These are phyloP conservation scores for Odontomyia ornata DNA, from an alignment of 2,888 invertebrate species.

Conservation along the genomic window DNA sequence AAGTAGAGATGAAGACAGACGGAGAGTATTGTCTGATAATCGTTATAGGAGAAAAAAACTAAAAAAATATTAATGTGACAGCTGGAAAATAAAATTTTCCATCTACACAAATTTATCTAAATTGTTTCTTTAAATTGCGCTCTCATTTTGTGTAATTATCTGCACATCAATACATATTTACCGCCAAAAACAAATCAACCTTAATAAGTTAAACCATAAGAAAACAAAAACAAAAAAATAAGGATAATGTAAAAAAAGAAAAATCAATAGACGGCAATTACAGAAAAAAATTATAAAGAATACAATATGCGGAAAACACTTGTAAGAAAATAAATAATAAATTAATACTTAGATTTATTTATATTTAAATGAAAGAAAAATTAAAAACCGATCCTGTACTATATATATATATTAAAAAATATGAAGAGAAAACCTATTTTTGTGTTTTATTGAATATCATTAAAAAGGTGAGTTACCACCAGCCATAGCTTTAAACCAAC, in stretches of 20 bases:
- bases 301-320: constrained; percentile 18
- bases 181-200: constrained; percentile 14
- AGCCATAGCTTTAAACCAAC: no score
- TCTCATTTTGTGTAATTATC: constrained; percentile 18
- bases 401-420: constrained; percentile 37
- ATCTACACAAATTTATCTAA: neutral
- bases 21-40: no score
- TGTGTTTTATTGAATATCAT: no score
- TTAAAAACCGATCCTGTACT: constrained; percentile 40
- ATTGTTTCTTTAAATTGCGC: neutral
- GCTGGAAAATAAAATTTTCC: constrained; percentile 36
- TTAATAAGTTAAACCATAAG: neutral
- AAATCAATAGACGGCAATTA: constrained; percentile 14
- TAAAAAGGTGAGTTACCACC: no score
- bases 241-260: neutral
- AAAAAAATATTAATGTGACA: neutral
- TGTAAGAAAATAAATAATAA: constrained; percentile 33
- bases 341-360: constrained; percentile 47
- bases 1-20: neutral
- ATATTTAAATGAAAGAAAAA: constrained; percentile 47
- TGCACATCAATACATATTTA: neutral
- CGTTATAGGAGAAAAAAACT: neutral
- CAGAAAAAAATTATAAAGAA: constrained; percentile 7
- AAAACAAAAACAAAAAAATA: neutral
- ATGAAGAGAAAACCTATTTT: constrained; percentile 3